Evolutionary conservation across 2,888 invertebrate genomes (phyloP), one percentile per base, ranked within the genome.

Genomic region (Ceramica pisi): DNA sequence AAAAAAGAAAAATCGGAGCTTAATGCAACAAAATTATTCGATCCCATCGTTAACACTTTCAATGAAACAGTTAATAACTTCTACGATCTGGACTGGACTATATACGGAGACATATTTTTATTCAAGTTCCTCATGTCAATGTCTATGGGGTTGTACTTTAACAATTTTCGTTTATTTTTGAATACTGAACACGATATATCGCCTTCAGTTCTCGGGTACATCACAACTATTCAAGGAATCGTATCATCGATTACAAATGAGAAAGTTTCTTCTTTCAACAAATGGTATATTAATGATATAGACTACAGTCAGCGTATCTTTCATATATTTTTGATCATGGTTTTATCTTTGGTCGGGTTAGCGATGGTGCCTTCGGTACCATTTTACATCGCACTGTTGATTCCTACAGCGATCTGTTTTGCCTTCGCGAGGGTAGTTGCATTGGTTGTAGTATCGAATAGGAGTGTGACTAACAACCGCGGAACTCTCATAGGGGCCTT

Each of bases 401-500:
- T 96, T 66, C 96, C 96, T n/a, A 91, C 97, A 71, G 92, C 95
- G 35, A 76, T 96, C 31, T 90, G 94, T 64, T 92, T 92, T 80
- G 92, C 96, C 19, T 86, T 96, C 16, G 91, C 96, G 60, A 93
- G 96, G 60, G 92, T 96, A 23, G 88, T 95, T 31, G 91, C 92
- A 38, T 93, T 96, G 83, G 96, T 97, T 85, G 92, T 96, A 86
- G 89, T 96, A 60, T 88, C 96, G 31, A 92, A 89, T 77, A 94
- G 94, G 82, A 94, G 96, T 53, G 89, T 91, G n/a, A 87, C 92
- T 55, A 89, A 91, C n/a, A 96, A 96, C 75, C 93, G 94, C 76
- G 97, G 97, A 1, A 96, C 97, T 5, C 87, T 97, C 8, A 91
- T 96, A 26, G 97, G 97, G 21, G 94, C 96, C 21, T 94, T 96